These are phyloP conservation scores for Toxotes chatareus DNA, from an alignment of 2,113 vertebrate species.

Conservation along the genomic window DNA sequence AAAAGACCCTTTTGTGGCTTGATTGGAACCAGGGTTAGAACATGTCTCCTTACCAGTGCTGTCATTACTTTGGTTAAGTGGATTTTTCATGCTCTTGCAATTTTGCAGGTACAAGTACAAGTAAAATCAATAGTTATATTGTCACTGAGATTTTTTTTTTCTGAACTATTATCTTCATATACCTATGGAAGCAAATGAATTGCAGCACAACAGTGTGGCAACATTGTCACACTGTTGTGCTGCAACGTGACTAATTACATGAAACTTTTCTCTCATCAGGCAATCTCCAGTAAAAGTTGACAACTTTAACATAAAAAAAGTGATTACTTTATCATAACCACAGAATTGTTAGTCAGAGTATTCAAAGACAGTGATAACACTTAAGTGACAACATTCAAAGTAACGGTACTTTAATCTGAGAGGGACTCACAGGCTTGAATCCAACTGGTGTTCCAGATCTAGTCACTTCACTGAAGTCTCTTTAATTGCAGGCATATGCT, in stretches of 20 bases:
- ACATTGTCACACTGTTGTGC: neutral
- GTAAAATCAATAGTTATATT: slow-evolving; percentile 32
- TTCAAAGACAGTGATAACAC: neutral
- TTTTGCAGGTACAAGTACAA: slow-evolving; percentile 15
- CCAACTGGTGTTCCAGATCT: neutral
- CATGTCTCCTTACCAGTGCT: slow-evolving; percentile 32
- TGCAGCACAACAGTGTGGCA: neutral
- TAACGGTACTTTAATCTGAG: neutral
- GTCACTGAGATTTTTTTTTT: slow-evolving; percentile 12
- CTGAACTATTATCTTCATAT: slow-evolving; percentile 13
- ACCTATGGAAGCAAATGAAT: slow-evolving; percentile 13
- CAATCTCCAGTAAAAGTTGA: neutral
- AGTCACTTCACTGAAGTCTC: slow-evolving; percentile 12
- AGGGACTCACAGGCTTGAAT: neutral
- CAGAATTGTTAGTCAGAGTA: neutral
- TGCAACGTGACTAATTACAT: neutral
- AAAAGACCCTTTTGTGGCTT: slow-evolving; percentile 30
- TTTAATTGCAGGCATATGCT: neutral
- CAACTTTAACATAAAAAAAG: neutral
- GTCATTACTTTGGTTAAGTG: slow-evolving; percentile 33
- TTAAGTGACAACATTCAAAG: neutral
- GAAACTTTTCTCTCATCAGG: neutral
- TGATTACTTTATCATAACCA: neutral
- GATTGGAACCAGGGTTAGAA: slow-evolving; percentile 26
- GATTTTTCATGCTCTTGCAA: slow-evolving; percentile 16